Evolutionary conservation across 2,797 vertebrate species (phyloP).

Genomic region (Epinephelus malabaricus): DNA sequence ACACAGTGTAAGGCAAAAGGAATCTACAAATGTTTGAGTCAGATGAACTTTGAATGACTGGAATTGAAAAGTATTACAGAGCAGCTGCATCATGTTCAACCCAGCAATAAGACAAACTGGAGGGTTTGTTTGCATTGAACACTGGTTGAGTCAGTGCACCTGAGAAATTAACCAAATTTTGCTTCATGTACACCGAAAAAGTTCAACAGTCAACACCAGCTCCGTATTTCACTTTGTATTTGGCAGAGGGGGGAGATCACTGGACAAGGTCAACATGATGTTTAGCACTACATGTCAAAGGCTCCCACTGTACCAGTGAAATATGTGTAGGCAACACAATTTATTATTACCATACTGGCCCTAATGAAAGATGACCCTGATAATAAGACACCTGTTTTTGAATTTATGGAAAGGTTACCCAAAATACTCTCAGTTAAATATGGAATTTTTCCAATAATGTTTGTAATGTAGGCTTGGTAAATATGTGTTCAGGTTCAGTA

Average conservation of each 20-base stretch:
- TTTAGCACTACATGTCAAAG: neutral
- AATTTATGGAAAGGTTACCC: neutral
- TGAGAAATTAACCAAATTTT: neutral
- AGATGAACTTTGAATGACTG: neutral
- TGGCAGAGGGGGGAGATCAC: neutral
- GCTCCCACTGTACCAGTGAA: neutral
- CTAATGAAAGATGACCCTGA: neutral
- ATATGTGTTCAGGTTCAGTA: neutral
- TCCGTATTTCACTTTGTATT: neutral
- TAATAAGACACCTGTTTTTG: neutral
- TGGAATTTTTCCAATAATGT: neutral
- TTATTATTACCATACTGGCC: neutral
- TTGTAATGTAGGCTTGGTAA: neutral
- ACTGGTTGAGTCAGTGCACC: neutral
- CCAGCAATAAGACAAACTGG: neutral
- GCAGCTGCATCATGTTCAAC: neutral
- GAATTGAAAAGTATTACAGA: neutral
- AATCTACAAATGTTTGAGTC: neutral
- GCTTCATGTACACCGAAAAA: neutral
- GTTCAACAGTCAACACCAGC: neutral
- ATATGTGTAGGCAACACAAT: neutral
- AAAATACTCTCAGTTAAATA: no score
- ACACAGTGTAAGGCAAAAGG: neutral
- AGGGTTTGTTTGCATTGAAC: neutral
- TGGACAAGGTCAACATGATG: no score